phyloP scores from a whole-genome alignment of 1,140 invertebrate genomes.

The Diabrotica virgifera region DNA sequence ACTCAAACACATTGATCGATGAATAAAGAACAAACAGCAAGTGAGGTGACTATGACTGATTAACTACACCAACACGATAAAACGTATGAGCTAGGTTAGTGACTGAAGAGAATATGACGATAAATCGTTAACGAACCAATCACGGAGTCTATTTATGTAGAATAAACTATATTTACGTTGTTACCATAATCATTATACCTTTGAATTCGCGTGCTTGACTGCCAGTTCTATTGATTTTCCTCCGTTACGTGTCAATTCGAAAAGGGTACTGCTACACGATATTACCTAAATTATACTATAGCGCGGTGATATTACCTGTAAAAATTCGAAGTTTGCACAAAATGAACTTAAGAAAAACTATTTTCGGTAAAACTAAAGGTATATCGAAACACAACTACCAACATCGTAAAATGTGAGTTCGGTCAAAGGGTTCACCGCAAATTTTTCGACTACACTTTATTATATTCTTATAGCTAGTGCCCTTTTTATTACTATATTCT shows the following conservation, averaged over 20 bases:
- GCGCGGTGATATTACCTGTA: too few species aligned
- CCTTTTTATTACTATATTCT: too few species aligned
- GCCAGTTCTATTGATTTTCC: conserved; percentile 15
- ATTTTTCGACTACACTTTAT: too few species aligned
- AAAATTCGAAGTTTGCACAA: too few species aligned
- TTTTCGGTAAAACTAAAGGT: too few species aligned
- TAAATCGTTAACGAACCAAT: conserved; percentile 17
- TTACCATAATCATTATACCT: conserved; percentile 16
- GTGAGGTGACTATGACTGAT: neutral
- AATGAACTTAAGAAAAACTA: too few species aligned
- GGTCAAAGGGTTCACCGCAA: too few species aligned
- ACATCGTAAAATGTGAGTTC: too few species aligned
- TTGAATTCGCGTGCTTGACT: conserved; percentile 17
- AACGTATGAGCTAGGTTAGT: neutral
- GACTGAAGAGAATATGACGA: conserved; percentile 8
- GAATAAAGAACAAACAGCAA: neutral
- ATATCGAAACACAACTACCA: too few species aligned
- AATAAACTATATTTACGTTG: conserved; percentile 19
- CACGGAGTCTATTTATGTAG: conserved; percentile 15
- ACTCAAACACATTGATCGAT: too few species aligned
- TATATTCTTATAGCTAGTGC: too few species aligned
- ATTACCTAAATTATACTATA: conserved; percentile 12
- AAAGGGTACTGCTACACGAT: conserved; percentile 18
- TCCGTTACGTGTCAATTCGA: conserved; percentile 21
- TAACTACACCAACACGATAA: conserved; percentile 2